Evolutionary conservation across 2,797 vertebrate genomes (phyloP).

Genomic region (Poeciliopsis gracilis): DNA sequence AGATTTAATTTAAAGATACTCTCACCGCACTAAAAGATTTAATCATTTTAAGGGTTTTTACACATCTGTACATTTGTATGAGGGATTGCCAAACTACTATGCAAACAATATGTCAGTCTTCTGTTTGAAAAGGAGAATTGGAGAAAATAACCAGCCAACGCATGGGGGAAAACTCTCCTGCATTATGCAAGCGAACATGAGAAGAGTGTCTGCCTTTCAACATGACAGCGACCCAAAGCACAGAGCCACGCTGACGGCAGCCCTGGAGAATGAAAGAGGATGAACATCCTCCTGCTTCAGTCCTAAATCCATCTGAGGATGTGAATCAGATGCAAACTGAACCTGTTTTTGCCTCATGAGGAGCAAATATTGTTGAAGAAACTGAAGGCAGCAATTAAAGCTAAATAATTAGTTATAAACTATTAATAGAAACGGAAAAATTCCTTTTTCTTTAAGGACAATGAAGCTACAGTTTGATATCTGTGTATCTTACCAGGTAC

Average conservation of each 20-base stretch:
- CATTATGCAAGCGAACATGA: background rate
- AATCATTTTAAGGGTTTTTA: background rate
- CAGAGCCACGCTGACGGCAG: background rate
- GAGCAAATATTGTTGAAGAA: background rate
- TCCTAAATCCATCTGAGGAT: background rate
- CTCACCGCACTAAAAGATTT: background rate
- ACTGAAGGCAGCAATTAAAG: background rate
- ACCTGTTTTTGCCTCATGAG: background rate
- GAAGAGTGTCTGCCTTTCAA: conserved; percentile 1
- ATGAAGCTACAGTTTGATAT: background rate
- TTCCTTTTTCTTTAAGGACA: background rate
- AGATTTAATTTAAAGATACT: background rate
- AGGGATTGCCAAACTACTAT: background rate
- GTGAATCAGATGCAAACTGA: background rate
- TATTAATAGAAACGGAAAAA: background rate
- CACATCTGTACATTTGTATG: background rate
- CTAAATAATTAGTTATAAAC: background rate
- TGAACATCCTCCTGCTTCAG: conserved; percentile 1
- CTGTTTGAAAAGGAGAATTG: background rate
- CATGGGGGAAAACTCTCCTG: background rate
- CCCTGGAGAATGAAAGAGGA: background rate
- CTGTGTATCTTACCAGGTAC: too few species aligned
- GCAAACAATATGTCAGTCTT: background rate
- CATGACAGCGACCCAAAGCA: background rate
- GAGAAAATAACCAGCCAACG: background rate